Conservation (phyloP, 1,140 invertebrate species). For the Formica exsecta region DNA sequence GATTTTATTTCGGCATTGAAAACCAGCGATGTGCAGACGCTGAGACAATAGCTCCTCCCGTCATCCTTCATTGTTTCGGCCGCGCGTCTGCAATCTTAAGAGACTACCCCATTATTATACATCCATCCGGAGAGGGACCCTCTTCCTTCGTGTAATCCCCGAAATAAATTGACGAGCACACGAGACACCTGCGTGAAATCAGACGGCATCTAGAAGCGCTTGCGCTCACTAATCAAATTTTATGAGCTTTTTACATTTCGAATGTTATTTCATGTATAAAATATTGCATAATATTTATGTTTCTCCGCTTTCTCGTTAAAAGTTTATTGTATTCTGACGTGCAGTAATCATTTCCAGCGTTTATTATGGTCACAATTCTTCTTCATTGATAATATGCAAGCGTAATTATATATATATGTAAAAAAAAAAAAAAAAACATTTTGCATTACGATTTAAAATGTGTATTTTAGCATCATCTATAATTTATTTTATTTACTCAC, state of each 20-base stretch:
- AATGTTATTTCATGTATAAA: constrained; percentile 40
- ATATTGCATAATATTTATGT: constrained; percentile 26
- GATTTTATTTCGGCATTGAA: too few relatives aligned
- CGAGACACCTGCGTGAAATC: constrained; percentile 73
- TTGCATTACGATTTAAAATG: neutral
- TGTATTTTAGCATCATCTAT: neutral
- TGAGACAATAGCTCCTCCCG: constrained; percentile 1
- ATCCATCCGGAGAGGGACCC: constrained; percentile 55
- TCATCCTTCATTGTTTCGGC: constrained; percentile 74
- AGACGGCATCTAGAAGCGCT: constrained; percentile 31
- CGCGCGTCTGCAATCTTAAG: constrained; percentile 73
- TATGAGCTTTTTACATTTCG: constrained; percentile 13
- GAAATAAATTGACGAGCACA: constrained; percentile 64
- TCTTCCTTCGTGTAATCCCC: constrained; percentile 38
- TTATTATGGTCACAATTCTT: neutral
- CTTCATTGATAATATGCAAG: neutral
- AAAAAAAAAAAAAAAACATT: too few relatives aligned
- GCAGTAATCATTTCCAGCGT: neutral
- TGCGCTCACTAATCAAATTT: constrained; percentile 48
- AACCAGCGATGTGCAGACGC: too few relatives aligned
- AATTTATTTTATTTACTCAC: neutral
- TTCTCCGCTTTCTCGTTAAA: neutral
- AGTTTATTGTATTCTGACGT: neutral
- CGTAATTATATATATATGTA: neutral
- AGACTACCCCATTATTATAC: constrained; percentile 77